A percentile compares a stretch with the other conserved stretches of the same genome.
Evolutionary conservation across 2,113 vertebrate genomes (phyloP).

Genomic region (Turnix velox): DNA sequence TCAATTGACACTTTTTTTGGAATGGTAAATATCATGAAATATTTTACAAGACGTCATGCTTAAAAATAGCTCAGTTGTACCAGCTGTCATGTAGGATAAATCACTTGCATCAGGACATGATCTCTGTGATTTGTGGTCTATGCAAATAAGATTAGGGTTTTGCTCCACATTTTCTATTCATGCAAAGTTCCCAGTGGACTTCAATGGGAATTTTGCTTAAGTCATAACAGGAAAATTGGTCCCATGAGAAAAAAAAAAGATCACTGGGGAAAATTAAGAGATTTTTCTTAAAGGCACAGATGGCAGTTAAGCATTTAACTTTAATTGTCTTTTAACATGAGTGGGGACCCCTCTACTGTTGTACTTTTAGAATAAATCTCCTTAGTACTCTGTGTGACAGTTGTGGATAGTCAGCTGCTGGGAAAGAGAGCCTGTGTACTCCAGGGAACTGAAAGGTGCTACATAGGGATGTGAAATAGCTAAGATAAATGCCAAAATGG

Average conservation of each 20-base stretch:
- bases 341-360: conserved; percentile 34
- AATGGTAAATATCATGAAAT: conserved; percentile 60
- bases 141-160: conserved; percentile 12
- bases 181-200: conserved; percentile 25
- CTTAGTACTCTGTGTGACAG: accelerated
- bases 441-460: not conserved
- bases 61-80: conserved; percentile 40
- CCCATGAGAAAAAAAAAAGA: conserved; percentile 28
- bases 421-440: not conserved
- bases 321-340: conserved; percentile 44
- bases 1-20: conserved; percentile 36
- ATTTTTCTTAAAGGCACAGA: conserved; percentile 56
- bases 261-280: conserved; percentile 52
- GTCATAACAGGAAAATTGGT: conserved; percentile 58
- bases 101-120: not conserved
- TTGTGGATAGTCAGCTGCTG: not conserved
- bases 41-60: conserved; percentile 36
- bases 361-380: not conserved
- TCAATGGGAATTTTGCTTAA: conserved; percentile 53
- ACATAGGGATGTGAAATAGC: not conserved
- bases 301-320: conserved; percentile 52
- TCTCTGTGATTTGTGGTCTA: conserved; percentile 46
- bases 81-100: conserved; percentile 41
- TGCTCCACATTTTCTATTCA: conserved; percentile 20
- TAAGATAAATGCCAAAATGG: not conserved